Evolutionary conservation across 2,888 invertebrate genomes (phyloP).

Genomic region (Acrobasis repandana): DNA sequence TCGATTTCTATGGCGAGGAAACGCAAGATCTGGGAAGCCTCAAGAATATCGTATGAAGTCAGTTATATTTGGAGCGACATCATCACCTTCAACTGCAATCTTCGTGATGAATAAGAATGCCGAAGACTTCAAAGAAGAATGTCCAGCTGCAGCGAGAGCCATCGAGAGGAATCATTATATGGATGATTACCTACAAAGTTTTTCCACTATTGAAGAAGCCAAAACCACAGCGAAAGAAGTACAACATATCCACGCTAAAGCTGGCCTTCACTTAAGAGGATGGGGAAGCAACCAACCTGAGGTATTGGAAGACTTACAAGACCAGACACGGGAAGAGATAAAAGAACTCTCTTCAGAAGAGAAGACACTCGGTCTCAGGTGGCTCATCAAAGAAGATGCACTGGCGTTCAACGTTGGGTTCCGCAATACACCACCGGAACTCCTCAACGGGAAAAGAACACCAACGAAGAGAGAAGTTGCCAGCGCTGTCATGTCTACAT

Average conservation of each 20-base stretch:
- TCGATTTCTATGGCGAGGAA: conserved; percentile 40
- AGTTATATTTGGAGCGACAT: conserved; percentile 34
- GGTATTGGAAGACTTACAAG: no score
- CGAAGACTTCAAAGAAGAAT: conserved; percentile 3
- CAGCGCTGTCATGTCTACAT: conserved; percentile 29
- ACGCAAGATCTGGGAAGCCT: no score
- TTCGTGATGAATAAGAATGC: conserved; percentile 25
- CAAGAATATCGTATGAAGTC: conserved; percentile 23
- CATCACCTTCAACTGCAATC: conserved; percentile 13
- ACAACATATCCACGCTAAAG: background rate
- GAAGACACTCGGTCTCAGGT: no score
- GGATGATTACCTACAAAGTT: conserved; percentile 42
- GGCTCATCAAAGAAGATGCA: background rate
- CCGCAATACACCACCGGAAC: no score
- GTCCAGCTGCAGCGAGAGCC: conserved; percentile 31
- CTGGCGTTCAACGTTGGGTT: no score
- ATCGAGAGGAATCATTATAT: conserved; percentile 37
- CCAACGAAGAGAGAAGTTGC: background rate
- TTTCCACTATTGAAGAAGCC: conserved; percentile 32
- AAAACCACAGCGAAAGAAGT: background rate
- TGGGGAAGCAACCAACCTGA: no score
- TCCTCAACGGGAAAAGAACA: no score
- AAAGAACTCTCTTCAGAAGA: no score
- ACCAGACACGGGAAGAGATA: no score
- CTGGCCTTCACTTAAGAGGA: no score